These are phyloP conservation scores for Heteropelma amictum DNA, from an alignment of 2,888 invertebrate genomes.

Conservation along the genomic window DNA sequence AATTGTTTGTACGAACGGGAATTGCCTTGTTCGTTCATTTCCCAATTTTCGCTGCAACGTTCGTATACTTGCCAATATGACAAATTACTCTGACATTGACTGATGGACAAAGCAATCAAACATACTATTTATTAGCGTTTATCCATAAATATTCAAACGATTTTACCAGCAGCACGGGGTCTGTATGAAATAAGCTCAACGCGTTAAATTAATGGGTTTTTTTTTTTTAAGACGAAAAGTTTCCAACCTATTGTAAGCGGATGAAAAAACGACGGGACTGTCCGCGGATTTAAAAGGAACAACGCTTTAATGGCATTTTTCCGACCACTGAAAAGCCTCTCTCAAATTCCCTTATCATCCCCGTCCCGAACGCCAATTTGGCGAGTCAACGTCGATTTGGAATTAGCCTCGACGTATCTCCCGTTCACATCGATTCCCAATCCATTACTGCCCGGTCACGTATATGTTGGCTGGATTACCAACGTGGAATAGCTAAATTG, in stretches of 20 bases:
- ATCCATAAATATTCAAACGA: too few species aligned
- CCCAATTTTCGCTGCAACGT: conserved; percentile 8
- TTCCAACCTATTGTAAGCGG: too few species aligned
- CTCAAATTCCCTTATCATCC: conserved; percentile 11
- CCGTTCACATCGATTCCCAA: background rate
- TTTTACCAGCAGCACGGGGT: too few species aligned
- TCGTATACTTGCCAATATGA: background rate
- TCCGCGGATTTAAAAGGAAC: too few species aligned
- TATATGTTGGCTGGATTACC: conserved; percentile 7
- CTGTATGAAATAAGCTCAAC: too few species aligned
- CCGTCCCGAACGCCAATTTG: conserved; percentile 37
- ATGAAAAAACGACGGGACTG: conserved; percentile 32
- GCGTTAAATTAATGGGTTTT: too few species aligned
- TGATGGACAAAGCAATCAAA: conserved; percentile 13
- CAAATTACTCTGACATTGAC: conserved; percentile 11
- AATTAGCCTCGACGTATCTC: conserved; percentile 33
- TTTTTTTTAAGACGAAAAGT: too few species aligned
- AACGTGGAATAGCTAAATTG: background rate
- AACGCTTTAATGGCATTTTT: background rate
- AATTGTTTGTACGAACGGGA: conserved; percentile 74
- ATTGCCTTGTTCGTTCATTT: conserved; percentile 62
- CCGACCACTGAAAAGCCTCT: background rate
- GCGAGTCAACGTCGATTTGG: conserved; percentile 44
- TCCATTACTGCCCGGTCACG: conserved; percentile 5
- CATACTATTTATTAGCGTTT: too few species aligned